phyloP scores from a whole-genome alignment of 2,888 invertebrate species.

The Tinea semifulvella region DNA sequence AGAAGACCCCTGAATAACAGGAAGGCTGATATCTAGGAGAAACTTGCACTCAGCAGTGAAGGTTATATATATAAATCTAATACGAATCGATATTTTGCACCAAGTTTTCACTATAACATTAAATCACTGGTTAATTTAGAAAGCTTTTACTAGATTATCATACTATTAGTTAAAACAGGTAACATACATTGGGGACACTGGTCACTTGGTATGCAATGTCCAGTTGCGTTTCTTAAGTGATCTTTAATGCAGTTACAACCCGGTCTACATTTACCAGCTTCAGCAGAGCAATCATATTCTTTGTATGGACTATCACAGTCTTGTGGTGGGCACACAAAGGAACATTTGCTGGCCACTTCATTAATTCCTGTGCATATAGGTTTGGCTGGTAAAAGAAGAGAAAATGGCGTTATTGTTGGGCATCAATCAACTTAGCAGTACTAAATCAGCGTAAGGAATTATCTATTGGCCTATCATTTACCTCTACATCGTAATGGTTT shows the following conservation, averaged over 20 bases:
- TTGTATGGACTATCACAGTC: not conserved
- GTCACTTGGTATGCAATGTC: conserved; percentile 3
- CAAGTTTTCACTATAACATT: no score
- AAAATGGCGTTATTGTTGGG: no score
- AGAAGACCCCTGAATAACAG: no score
- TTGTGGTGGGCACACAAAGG: conserved; percentile 2
- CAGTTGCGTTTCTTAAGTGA: not conserved
- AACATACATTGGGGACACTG: conserved; percentile 1
- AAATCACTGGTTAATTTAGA: no score
- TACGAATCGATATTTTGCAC: no score
- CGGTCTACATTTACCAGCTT: not conserved
- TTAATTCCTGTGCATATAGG: not conserved
- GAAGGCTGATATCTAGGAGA: no score
- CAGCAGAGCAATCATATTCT: not conserved
- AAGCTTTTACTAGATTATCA: not conserved
- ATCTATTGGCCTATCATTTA: no score
- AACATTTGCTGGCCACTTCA: not conserved
- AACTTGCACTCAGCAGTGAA: no score
- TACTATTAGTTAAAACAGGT: not conserved
- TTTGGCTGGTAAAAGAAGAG: not conserved
- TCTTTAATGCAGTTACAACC: conserved; percentile 6
- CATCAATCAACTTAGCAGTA: no score
- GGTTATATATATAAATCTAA: no score
- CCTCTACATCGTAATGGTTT: no score
- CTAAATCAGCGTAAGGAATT: no score